Percentiles rank a stretch among this genome's conserved stretches.
Conservation (phyloP, 2,888 invertebrate species). For the Liodrosophila aerea region DNA sequence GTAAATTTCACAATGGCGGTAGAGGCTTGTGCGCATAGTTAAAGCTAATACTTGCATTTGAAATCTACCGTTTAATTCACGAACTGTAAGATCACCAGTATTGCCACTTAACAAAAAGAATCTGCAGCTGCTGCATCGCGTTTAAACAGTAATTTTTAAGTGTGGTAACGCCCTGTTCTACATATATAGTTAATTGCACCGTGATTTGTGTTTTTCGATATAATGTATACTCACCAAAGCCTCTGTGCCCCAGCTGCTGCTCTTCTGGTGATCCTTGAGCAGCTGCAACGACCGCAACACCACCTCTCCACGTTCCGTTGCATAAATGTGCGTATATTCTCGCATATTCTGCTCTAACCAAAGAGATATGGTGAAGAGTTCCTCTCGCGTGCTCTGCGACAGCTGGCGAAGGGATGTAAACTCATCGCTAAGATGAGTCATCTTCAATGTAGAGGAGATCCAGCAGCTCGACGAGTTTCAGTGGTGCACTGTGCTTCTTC, state of each 20-base stretch:
- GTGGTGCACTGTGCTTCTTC: constrained; percentile 89
- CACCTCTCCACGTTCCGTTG: constrained; percentile 89
- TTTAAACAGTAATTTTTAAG: too few species aligned
- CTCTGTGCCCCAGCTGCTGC: constrained; percentile 89
- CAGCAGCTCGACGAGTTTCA: constrained; percentile 93
- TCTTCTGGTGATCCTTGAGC: constrained; percentile 90
- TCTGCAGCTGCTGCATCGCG: background rate
- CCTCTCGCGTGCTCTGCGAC: constrained; percentile 87
- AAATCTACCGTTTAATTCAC: constrained; percentile 39
- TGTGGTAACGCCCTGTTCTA: too few species aligned
- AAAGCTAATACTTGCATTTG: constrained; percentile 22
- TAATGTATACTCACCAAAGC: constrained; percentile 86
- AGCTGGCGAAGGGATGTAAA: constrained; percentile 87
- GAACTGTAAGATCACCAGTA: constrained; percentile 1
- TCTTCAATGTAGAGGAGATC: constrained; percentile 94
- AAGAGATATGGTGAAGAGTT: constrained; percentile 90
- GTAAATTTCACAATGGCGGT: constrained; percentile 39
- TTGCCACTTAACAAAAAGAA: background rate
- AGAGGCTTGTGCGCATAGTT: background rate
- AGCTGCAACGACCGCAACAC: constrained; percentile 89
- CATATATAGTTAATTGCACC: too few species aligned
- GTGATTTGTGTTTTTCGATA: too few species aligned
- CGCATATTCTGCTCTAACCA: constrained; percentile 92
- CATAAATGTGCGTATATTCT: constrained; percentile 90
- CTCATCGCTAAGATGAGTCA: constrained; percentile 86